Base-by-base conservation (phyloP, 1,140 invertebrate genomes). In the Drosophila seguyi region DNA sequence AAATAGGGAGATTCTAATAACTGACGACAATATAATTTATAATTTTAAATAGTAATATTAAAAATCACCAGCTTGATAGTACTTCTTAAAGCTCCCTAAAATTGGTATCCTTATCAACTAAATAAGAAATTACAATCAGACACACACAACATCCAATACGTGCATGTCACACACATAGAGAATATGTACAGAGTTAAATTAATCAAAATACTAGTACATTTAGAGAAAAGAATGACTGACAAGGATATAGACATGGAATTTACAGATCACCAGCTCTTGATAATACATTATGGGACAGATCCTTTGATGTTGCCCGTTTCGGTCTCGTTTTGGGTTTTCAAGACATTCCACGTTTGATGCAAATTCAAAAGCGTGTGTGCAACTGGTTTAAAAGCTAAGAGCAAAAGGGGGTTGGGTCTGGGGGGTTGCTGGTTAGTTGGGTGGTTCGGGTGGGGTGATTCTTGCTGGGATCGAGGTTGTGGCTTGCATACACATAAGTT, bases 401-500 rank as follows among this genome's bases (percentile, higher is more conserved):
- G 63, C 56, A 78, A 78, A 66, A 50, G 31, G 47, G 55, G 31
- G 18, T 61, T 45, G 27, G 44, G 50, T 48, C 27, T 42, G 44
- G 41, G 11, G 48, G 45, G 56, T 50, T 41, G 63, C 72, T 59
- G 42, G 73, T 67, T 61, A 57, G 42, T 79, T 42, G 53, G 65
- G 65, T 65, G 36, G n/a, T 39, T 47, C 6, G 52, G 69, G 45
- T 39, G 50, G 39, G 39, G 58, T 38, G 62, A 42, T 50, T 25
- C 34, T 79, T 83, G 75, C 71, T 61, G 62, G 60, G 79, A 56
- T 66, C 36, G 66, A 45, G 79, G 66, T 42, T 68, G 69, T 69
- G 71, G 76, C 74, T 84, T 67, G 62, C 67, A 81, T 77, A 67
- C 74, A 81, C 75, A 72, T 62, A 79, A 79, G 66, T 78, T 59